Base-by-base conservation (phyloP, 2,797 vertebrate genomes). In the Phalanger gymnotis region DNA sequence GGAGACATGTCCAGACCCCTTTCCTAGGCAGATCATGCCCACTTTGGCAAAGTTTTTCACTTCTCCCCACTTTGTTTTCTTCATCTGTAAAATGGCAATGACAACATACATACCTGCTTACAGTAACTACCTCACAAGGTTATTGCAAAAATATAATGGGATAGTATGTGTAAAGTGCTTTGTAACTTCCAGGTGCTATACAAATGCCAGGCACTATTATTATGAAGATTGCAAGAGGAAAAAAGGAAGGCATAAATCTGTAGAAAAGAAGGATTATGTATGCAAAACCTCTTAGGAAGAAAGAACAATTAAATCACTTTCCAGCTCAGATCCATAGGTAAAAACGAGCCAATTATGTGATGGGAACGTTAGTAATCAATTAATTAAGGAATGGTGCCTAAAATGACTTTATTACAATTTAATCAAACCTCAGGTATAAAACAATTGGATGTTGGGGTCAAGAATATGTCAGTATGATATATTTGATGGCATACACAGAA, bases 401-500 rank as follows among this genome's bases (percentile, higher is more conserved):
- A 53, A 53, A 92, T 94, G 57, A 1, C 53, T 95, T 93, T 93
- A 25, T 31, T 31, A 34, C 96, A 92, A 57, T 40, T 92, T 5
- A 95, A 96, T 56, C 91, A 3, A 93, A 96, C 53, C 28, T 5
- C 11, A 54, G 31, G 91, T 13, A 73, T 57, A 5, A 96, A 52
- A 91, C 89, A 93, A 73, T 2, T 87, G 91, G 54, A 95, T 95
- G 27, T 52, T 47, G 92, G 95, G 28, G 52, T 90, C 16, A 93
- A 96, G 94, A 92, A 58, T 52, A 55, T 81, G 90, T 25, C 81
- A 91, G 0, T 56, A 34, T 93, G 56, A 91, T 31, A 34, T 53
- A 89, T 61, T 94, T 94, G 53, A n/a, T 97, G 90, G 30, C n/a
- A 95, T 57, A 51, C 28, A 90, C 28, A 96, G 57, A 91, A 81